phyloP scores from a whole-genome alignment of 2,797 vertebrate species.

The Tenualosa ilisha region DNA sequence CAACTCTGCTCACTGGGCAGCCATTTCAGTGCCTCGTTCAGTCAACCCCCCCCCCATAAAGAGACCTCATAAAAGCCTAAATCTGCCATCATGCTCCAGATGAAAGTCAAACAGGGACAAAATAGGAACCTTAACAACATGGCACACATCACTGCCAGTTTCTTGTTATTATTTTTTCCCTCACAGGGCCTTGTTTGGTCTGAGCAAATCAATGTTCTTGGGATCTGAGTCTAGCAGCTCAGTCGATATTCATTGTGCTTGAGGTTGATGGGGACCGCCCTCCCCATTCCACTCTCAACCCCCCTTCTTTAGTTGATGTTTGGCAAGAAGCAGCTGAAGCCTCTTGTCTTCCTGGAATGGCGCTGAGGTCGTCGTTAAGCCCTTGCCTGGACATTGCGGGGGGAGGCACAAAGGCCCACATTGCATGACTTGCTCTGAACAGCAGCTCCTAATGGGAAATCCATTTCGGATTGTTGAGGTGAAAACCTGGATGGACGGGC shows the following conservation, averaged over 20 bases:
- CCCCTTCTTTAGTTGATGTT: background rate
- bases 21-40: background rate
- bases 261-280: constrained; percentile 27
- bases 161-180: background rate
- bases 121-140: background rate
- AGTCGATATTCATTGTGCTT: constrained; percentile 36
- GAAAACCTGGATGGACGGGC: constrained; percentile 56
- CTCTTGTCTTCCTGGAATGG: constrained; percentile 36
- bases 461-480: constrained; percentile 61
- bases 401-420: constrained; percentile 46
- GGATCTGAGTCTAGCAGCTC: background rate
- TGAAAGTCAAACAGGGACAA: constrained; percentile 2
- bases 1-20: background rate
- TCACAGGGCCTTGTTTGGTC: background rate
- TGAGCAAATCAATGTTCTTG: background rate
- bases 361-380: constrained; percentile 62
- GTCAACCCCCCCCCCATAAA: background rate
- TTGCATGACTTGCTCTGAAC: constrained; percentile 62
- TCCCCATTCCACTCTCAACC: background rate
- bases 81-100: constrained; percentile 4
- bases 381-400: background rate
- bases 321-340: constrained; percentile 15
- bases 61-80: constrained; percentile 14
- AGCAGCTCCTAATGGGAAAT: constrained; percentile 64
- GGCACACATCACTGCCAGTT: background rate